Conservation (phyloP, 2,797 vertebrate genomes). For the Lacerta bilineata region DNA sequence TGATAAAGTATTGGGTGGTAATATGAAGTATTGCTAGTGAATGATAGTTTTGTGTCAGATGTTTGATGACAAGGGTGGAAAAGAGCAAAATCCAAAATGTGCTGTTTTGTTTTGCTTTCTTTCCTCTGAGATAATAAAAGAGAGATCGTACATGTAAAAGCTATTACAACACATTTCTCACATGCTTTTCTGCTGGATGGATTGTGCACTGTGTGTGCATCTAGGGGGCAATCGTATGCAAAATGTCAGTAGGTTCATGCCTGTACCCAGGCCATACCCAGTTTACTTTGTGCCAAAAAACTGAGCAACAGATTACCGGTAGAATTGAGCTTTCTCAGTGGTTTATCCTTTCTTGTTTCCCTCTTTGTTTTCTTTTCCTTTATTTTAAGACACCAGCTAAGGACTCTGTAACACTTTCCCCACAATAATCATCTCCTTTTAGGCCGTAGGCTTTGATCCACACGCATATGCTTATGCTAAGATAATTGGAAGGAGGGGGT, state of each 20-base stretch:
- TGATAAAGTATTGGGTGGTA: conserved; percentile 38
- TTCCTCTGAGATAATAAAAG: neutral
- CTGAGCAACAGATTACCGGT: neutral
- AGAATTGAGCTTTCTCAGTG: neutral
- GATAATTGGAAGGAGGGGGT: too few relatives aligned
- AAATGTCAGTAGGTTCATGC: neutral
- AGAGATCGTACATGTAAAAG: conserved; percentile 3
- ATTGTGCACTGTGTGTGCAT: neutral
- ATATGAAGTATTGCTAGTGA: conserved; percentile 56
- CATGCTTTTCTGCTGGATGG: neutral
- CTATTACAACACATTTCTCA: neutral
- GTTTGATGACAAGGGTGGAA: conserved; percentile 8
- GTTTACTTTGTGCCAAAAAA: neutral
- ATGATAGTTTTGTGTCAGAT: neutral
- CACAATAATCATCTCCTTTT: neutral
- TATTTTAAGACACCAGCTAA: neutral
- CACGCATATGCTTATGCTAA: neutral
- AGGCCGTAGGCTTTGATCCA: neutral
- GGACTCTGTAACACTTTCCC: neutral
- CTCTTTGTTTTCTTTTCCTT: neutral
- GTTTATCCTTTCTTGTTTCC: neutral
- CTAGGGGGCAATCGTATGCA: neutral
- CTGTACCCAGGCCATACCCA: neutral
- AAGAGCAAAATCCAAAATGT: neutral
- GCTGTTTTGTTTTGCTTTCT: neutral